Evolutionary conservation across 2,888 invertebrate species (phyloP).

Genomic region (Andrena chrysosceles): DNA sequence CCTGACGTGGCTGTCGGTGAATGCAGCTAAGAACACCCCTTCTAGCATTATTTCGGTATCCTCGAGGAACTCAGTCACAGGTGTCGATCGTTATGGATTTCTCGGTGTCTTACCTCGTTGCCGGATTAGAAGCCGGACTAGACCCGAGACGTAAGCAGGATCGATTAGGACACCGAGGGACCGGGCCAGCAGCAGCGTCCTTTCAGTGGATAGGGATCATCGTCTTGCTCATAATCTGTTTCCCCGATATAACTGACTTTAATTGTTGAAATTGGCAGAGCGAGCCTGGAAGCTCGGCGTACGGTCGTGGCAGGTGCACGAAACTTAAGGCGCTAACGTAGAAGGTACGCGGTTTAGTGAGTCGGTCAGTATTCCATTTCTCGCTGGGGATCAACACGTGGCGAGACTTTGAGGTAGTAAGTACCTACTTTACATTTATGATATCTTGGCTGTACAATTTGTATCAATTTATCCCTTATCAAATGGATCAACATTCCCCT

Average conservation of each 20-base stretch:
- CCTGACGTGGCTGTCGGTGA: slow-evolving; percentile 41
- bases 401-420: too few relatives aligned
- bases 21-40: slow-evolving; percentile 50
- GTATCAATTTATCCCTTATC: too few relatives aligned
- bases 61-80: slow-evolving; percentile 61
- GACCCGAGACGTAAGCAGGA: slow-evolving; percentile 7
- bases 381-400: too few relatives aligned
- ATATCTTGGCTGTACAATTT: too few relatives aligned
- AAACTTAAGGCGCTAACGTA: too few relatives aligned
- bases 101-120: slow-evolving; percentile 29
- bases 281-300: background rate
- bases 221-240: slow-evolving; percentile 74
- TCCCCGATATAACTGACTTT: slow-evolving; percentile 79
- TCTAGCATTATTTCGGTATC: slow-evolving; percentile 53
- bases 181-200: background rate
- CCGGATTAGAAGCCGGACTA: slow-evolving; percentile 44
- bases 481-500: too few relatives aligned
- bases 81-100: slow-evolving; percentile 68
- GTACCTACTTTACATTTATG: too few relatives aligned
- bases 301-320: slow-evolving; percentile 31
- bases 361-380: too few relatives aligned
- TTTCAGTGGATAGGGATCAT: slow-evolving; percentile 45
- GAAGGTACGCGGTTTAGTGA: too few relatives aligned
- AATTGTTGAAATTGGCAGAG: slow-evolving; percentile 73
- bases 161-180: background rate